Conservation (phyloP, 2,113 vertebrate species). For the Erinaceus europaeus region DNA sequence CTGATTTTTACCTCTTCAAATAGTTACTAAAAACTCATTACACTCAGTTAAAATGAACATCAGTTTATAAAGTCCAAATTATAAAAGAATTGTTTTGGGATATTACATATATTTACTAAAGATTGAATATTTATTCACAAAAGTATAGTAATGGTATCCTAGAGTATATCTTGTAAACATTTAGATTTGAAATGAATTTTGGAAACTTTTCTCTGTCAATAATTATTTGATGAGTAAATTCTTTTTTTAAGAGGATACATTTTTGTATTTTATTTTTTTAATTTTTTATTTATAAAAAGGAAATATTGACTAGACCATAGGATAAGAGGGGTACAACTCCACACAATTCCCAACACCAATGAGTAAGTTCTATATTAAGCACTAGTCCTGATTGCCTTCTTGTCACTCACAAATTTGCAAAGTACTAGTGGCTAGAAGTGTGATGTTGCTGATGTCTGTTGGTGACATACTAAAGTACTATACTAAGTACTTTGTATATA, state of each 20-base stretch:
- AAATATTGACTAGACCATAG: no score
- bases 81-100: slow-evolving; percentile 39
- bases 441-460: rapidly evolving
- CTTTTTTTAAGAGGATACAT: no score
- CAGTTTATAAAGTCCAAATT: slow-evolving; percentile 42
- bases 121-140: slow-evolving; percentile 43
- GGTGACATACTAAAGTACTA: background rate
- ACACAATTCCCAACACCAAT: no score
- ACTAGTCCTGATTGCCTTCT: background rate
- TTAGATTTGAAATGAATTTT: background rate
- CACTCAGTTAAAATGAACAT: slow-evolving; percentile 14
- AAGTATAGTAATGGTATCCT: background rate
- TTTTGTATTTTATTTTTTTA: no score
- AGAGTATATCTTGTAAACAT: background rate
- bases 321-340: no score
- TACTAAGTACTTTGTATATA: rapidly evolving
- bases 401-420: background rate
- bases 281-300: no score
- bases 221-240: background rate
- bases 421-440: rapidly evolving
- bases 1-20: slow-evolving; percentile 31
- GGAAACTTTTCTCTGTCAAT: background rate
- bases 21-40: slow-evolving; percentile 54
- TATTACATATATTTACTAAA: slow-evolving; percentile 45
- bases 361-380: background rate